These are phyloP conservation scores for Rhincodon typus DNA, from an alignment of 2,797 vertebrate species.

Conservation along the genomic window DNA sequence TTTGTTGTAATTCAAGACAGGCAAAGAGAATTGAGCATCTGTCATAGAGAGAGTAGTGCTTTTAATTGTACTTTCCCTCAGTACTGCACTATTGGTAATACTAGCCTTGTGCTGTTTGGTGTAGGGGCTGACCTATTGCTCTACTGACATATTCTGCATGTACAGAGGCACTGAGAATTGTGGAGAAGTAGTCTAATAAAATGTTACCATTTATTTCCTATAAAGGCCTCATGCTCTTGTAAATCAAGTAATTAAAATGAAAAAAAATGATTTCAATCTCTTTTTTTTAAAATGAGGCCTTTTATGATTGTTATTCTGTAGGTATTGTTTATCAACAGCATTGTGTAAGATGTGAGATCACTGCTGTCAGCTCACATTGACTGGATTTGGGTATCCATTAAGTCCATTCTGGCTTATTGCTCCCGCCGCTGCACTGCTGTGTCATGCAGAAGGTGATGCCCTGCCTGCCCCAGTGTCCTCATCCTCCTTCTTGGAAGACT, in stretches of 20 bases:
- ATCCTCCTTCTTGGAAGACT: too few species aligned
- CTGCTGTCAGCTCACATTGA: too few species aligned
- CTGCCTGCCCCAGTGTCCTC: too few species aligned
- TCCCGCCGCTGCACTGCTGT: too few species aligned
- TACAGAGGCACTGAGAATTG: background rate
- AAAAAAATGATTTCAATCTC: background rate
- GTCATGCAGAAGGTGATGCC: too few species aligned
- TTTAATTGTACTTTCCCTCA: background rate
- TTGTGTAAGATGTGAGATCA: background rate
- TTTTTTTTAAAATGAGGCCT: background rate
- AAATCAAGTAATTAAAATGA: background rate
- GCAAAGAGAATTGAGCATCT: background rate
- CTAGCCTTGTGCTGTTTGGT: background rate
- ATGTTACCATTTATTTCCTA: background rate
- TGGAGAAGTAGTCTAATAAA: background rate
- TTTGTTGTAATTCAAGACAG: background rate
- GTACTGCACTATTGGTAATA: background rate
- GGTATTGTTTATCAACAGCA: background rate
- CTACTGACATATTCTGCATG: background rate
- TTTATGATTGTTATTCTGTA: background rate
- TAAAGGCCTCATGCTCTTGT: background rate
- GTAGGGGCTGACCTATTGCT: background rate
- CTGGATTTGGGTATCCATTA: too few species aligned
- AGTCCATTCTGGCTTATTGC: too few species aligned
- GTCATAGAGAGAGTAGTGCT: background rate